phyloP scores from a whole-genome alignment of 2,797 vertebrate species.

The Coregonus suidteri region DNA sequence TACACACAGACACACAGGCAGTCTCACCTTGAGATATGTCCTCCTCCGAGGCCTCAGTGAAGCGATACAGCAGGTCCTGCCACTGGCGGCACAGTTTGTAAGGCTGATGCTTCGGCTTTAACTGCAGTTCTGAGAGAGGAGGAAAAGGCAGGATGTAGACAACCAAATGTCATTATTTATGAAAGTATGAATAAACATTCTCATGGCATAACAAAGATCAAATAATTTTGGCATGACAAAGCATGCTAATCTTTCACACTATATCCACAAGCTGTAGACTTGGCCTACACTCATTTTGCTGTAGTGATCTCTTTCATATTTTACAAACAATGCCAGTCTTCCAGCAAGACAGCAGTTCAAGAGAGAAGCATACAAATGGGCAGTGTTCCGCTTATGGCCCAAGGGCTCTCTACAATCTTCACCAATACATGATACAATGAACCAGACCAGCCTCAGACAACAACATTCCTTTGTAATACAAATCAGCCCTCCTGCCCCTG shows the following conservation, averaged over 20 bases:
- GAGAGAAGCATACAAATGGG: background rate
- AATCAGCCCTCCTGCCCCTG: too few relatives aligned
- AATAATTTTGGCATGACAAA: background rate
- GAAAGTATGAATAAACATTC: background rate
- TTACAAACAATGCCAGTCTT: background rate
- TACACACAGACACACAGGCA: background rate
- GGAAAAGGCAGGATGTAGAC: background rate
- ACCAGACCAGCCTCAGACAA: too few relatives aligned
- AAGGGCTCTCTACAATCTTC: too few relatives aligned
- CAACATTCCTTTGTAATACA: too few relatives aligned
- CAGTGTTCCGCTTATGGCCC: background rate
- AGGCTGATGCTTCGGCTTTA: conserved; percentile 88
- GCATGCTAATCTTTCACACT: background rate
- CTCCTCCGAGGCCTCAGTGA: conserved; percentile 81
- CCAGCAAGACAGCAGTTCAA: background rate
- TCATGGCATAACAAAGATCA: background rate
- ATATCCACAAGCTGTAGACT: background rate
- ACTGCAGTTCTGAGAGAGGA: conserved; percentile 80
- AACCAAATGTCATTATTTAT: background rate
- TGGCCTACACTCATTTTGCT: background rate
- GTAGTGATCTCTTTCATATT: background rate
- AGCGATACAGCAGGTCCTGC: conserved; percentile 89
- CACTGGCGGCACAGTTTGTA: conserved; percentile 92
- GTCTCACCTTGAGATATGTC: conserved; percentile 81
- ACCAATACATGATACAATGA: too few relatives aligned